Percentiles rank a stretch among this genome's conserved stretches.
phyloP scores from a whole-genome alignment of 2,113 vertebrate species.

The Pollachius pollachius region DNA sequence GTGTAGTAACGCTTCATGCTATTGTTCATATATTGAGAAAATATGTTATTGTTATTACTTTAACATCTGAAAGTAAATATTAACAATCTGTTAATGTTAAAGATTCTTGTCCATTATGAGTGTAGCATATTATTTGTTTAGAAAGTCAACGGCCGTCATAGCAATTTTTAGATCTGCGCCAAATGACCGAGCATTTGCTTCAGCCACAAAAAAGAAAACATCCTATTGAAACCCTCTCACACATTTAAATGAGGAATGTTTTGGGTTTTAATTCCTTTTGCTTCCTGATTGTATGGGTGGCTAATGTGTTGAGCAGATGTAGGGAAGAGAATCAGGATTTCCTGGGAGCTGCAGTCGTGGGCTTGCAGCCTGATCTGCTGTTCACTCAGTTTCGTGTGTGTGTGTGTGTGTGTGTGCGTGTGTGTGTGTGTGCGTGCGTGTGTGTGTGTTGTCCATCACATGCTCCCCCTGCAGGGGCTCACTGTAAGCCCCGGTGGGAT shows the following conservation, averaged over 20 bases:
- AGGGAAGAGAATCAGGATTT: constrained; percentile 64
- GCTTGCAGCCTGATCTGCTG: constrained; percentile 63
- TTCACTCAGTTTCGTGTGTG: constrained; percentile 33
- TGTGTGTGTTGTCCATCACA: background rate
- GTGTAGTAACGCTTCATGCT: too few relatives aligned
- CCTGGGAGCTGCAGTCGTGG: constrained; percentile 49
- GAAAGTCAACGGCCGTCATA: background rate
- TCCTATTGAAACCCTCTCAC: constrained; percentile 9
- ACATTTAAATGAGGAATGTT: constrained; percentile 7
- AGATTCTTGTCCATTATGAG: too few relatives aligned
- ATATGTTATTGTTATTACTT: too few relatives aligned
- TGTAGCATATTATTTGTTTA: too few relatives aligned
- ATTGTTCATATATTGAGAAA: too few relatives aligned
- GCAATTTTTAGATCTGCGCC: background rate
- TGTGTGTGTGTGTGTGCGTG: constrained; percentile 3
- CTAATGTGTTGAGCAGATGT: constrained; percentile 84
- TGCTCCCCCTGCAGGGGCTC: too few relatives aligned
- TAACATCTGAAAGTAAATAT: too few relatives aligned
- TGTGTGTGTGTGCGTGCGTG: too few relatives aligned
- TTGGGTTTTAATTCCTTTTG: constrained; percentile 13
- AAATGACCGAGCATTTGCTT: background rate
- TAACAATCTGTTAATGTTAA: too few relatives aligned
- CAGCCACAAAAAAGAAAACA: background rate
- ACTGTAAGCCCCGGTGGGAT: too few relatives aligned
- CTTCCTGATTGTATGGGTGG: constrained; percentile 8